Base-by-base conservation (phyloP, 2,888 invertebrate genomes). In the Tipula helvola region DNA sequence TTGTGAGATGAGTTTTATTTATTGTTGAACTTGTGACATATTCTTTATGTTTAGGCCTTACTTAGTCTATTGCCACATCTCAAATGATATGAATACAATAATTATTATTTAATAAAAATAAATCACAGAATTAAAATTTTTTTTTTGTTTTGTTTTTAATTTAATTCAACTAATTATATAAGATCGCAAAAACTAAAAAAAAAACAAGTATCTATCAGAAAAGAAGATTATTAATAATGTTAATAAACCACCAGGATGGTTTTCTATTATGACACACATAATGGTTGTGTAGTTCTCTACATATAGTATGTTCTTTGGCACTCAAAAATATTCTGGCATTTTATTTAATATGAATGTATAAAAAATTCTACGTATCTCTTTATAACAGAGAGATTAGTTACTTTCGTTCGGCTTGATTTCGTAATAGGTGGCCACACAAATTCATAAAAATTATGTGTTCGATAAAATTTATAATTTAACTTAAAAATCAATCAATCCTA, bases 21-120 rank as follows among this genome's bases (percentile, higher is more conserved):
- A 57, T 57, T 71, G 13, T 71, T 71, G 28, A 71, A 28, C 71
- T 28, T 28, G 28, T 71, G 71, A 12, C 71, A 71, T 28, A 71
- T 28, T 71, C 71, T 10, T 28, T 71, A 18, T 71, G 28, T 71
- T 71, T 52, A 52, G 52, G 52, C 52, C 52, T 16, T 52, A 42
- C 10, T 42, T 52, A 71, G 28, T 28, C 52, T 71, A 71, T 71
- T 28, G 71, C 71, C 71, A 71, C 71, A 71, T 71, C 71, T 71
- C 71, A 71, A 71, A 71, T 71, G 71, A 71, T 71, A 71, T 71
- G 71, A 71, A 71, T 71, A 71, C 71, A 71, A 71, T 71, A 71
- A 71, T 71, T 71, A 71, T 71, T 71, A 71, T 71, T 71, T 71
- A 71, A 71, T 71, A 71, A 71, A 71, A 71, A 28, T 71, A 71